Percentiles rank a stretch among this genome's conserved stretches.
These are phyloP conservation scores for Cephus cinctus DNA, from an alignment of 1,140 invertebrate genomes.

Conservation along the genomic window DNA sequence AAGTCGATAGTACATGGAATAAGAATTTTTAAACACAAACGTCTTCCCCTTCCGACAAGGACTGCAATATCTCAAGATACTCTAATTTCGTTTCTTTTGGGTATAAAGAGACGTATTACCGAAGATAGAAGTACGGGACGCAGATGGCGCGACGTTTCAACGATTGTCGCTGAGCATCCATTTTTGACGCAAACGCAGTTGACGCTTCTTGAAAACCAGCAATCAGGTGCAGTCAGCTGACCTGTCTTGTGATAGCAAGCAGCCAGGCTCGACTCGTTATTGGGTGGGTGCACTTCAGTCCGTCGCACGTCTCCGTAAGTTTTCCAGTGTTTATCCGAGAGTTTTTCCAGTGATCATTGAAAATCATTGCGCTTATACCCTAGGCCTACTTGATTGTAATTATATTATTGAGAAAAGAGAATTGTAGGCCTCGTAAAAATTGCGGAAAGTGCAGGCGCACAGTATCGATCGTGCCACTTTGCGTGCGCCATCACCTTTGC, in stretches of 20 bases:
- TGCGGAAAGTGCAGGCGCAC: constrained; percentile 9
- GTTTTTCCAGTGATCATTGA: constrained; percentile 21
- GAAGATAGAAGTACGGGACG: no score
- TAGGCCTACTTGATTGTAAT: background rate
- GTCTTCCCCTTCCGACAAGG: no score
- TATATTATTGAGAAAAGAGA: background rate
- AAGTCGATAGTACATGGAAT: no score
- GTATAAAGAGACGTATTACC: no score
- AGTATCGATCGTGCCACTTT: constrained; percentile 35
- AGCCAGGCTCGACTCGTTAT: constrained; percentile 25
- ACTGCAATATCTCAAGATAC: no score
- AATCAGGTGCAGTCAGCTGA: constrained; percentile 51
- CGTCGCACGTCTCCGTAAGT: constrained; percentile 36
- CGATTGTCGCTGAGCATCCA: no score
- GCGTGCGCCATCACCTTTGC: constrained; percentile 39
- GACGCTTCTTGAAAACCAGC: no score
- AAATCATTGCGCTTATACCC: background rate
- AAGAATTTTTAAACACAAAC: no score
- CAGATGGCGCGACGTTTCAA: no score
- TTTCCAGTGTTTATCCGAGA: constrained; percentile 6
- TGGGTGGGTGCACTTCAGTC: constrained; percentile 33
- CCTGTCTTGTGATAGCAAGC: constrained; percentile 49
- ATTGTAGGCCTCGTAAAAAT: constrained; percentile 2
- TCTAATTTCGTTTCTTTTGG: no score
- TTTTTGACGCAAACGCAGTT: no score